A percentile compares a stretch with the other conserved stretches of the same genome.
Conservation (phyloP, 2,113 vertebrate species). For the Cromileptes altivelis region DNA sequence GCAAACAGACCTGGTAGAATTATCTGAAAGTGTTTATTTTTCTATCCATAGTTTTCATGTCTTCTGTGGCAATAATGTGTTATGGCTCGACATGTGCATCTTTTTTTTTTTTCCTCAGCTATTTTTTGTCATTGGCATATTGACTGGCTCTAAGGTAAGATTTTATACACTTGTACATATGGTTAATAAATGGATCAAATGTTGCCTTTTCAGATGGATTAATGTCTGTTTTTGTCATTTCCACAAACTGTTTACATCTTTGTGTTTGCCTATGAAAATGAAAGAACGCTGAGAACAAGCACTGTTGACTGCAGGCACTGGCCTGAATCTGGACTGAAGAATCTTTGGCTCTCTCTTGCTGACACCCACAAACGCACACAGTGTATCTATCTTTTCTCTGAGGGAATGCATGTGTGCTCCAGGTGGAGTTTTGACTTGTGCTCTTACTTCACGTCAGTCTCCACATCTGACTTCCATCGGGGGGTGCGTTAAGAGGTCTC, state of each 20-base stretch:
- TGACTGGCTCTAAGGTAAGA: conserved; percentile 14
- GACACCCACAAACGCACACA: background rate
- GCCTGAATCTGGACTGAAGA: background rate
- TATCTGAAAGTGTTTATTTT: conserved; percentile 42
- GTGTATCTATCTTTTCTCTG: background rate
- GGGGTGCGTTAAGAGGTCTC: background rate
- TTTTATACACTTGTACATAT: conserved; percentile 72
- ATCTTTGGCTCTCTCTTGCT: background rate
- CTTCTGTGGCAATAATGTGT: conserved; percentile 11
- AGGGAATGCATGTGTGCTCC: conserved; percentile 46
- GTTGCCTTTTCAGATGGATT: conserved; percentile 66
- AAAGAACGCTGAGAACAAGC: background rate
- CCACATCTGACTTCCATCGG: conserved; percentile 39
- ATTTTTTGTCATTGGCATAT: conserved; percentile 17
- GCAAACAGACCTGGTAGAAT: background rate
- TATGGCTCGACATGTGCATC: background rate
- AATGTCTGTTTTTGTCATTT: background rate
- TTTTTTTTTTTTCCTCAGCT: conserved; percentile 7
- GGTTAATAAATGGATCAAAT: conserved; percentile 73
- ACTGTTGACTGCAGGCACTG: conserved; percentile 31
- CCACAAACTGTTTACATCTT: background rate
- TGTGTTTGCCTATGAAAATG: conserved; percentile 13
- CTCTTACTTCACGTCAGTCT: conserved; percentile 14
- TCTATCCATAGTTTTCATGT: conserved; percentile 17
- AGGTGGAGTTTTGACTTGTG: conserved; percentile 50